Base-by-base conservation (phyloP, 2,797 vertebrate genomes). In the Carapus acus region DNA sequence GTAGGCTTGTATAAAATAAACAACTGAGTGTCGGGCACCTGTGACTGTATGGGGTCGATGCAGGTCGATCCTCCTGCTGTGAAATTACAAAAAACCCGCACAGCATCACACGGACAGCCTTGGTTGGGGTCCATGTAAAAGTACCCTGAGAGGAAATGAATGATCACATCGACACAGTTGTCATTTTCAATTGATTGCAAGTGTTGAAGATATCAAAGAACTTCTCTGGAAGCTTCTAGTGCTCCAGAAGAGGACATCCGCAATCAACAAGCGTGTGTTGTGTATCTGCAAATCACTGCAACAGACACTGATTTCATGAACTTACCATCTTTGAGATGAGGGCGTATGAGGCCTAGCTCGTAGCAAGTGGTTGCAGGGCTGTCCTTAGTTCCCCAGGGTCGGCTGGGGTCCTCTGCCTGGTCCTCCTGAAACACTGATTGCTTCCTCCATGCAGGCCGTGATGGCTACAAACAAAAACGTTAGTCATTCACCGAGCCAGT, bases 121-220 rank as follows among this genome's bases (percentile, higher is more conserved):
- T 89, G 85, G 77, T 90, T 90, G 15, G 88, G 89, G 46, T 90
- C 88, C 79, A 90, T 73, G 54, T 86, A 88, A 78, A 84, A 90
- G 51, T 76, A 79, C 37, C 87, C 89, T 90, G 71, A 67, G 73
- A 76, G 11, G 56, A 8, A 58, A 51, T 24, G n/a, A n/a, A n/a
- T 0, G 2, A 43, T 6, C 16, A 27, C 33, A 17, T 19, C 14
- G 4, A 18, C 27, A 31, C 9, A 36, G 4, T 15, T 12, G 24
- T 33, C 11, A 11, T 33, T 11, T 33, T 11, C 9, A 4, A 27
- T 9, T 27, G 9, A 5, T 27, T 27, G 9, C 24, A 27, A 5
- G 24, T 27, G 24, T 27, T 9, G 5, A n/a, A n/a, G n/a, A 4
- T 27, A 27, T 33, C 9, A 33, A 8, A 33, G 31, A 33, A 13